Evolutionary conservation across 2,113 vertebrate genomes (phyloP).

Genomic region (Microtus montanus): DNA sequence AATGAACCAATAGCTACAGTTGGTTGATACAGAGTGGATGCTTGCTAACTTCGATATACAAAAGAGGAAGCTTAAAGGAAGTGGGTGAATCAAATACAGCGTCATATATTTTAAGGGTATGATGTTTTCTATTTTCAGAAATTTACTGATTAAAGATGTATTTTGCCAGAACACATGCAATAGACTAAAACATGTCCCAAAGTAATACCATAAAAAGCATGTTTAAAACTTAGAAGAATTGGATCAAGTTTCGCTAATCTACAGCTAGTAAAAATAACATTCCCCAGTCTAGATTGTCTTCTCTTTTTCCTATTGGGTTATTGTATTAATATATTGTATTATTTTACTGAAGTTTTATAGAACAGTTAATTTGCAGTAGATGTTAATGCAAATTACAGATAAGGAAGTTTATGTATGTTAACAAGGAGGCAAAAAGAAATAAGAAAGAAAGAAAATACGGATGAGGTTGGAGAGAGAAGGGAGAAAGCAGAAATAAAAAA

Average conservation of each 20-base stretch:
- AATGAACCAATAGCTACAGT: not conserved
- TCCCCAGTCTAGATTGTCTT: not conserved
- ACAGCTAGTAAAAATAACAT: not conserved
- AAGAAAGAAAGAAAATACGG: not conserved
- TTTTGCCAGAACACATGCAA: not conserved
- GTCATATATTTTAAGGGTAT: not conserved
- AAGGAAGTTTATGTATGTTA: not conserved
- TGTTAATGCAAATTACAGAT: not conserved
- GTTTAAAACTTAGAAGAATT: not conserved
- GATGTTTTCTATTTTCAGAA: constrained; percentile 3
- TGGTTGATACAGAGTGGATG: accelerated
- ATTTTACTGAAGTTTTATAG: not conserved
- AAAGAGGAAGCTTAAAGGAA: not conserved
- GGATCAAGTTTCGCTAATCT: not conserved
- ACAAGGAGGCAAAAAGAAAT: not conserved
- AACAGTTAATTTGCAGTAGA: not conserved
- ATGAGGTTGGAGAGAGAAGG: not conserved
- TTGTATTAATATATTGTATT: not conserved
- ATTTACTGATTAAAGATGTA: not conserved
- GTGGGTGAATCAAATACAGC: not conserved
- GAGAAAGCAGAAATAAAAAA: not conserved
- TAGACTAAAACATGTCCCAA: not conserved
- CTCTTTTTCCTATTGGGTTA: not conserved
- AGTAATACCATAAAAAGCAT: not conserved
- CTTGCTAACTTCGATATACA: not conserved